Evolutionary conservation across 2,888 invertebrate genomes (phyloP).

Genomic region (Drosophila planitibia): DNA sequence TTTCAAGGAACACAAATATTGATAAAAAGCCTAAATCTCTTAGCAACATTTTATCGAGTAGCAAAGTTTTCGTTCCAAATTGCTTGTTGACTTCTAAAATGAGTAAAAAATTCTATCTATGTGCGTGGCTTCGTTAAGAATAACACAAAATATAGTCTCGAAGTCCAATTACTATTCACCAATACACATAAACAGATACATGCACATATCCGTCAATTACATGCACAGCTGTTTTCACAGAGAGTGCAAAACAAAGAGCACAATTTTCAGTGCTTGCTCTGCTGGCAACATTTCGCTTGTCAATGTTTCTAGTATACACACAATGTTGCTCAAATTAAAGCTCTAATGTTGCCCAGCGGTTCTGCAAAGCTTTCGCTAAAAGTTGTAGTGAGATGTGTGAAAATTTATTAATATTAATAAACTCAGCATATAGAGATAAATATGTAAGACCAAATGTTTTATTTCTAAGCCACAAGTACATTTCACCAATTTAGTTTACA

Average conservation of each 20-base stretch:
- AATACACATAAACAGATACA: background rate
- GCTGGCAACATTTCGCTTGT: conserved; percentile 28
- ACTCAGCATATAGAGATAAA: background rate
- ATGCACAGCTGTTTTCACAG: conserved; percentile 42
- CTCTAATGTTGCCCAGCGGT: background rate
- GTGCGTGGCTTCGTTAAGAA: background rate
- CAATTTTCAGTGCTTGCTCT: background rate
- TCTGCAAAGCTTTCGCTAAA: background rate
- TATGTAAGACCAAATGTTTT: background rate
- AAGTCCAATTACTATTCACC: background rate
- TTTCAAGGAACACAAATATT: conserved; percentile 8
- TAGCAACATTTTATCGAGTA: background rate
- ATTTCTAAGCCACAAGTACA: background rate
- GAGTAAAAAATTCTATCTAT: background rate
- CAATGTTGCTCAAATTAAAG: conserved; percentile 26
- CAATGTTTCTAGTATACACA: conserved; percentile 24
- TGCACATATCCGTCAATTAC: conserved; percentile 20
- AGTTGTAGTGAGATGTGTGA: background rate
- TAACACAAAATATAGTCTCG: background rate
- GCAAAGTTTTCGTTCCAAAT: background rate
- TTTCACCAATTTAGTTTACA: background rate
- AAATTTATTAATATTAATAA: background rate
- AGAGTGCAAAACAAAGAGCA: conserved; percentile 1
- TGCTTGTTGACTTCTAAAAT: background rate
- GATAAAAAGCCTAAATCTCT: background rate